phyloP scores from a whole-genome alignment of 2,888 invertebrate species.

The Amphipoea oculea region DNA sequence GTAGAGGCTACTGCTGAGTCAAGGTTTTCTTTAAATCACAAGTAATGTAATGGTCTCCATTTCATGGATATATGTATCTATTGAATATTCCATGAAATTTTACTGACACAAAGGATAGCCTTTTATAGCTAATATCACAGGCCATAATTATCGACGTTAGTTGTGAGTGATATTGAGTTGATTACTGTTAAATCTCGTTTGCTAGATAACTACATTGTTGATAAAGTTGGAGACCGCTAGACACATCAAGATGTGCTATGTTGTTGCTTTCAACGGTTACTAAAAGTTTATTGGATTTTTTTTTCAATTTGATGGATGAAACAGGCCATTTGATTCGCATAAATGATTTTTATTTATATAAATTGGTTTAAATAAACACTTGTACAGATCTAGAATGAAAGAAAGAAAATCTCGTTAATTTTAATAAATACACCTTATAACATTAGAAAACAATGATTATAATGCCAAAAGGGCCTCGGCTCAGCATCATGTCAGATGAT shows the following conservation, averaged over 20 bases:
- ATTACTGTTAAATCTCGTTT: slow-evolving; percentile 22
- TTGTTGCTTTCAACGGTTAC: background rate
- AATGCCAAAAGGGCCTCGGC: no score
- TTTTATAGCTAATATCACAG: background rate
- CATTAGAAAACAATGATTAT: no score
- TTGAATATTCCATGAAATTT: slow-evolving; percentile 15
- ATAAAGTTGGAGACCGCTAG: background rate
- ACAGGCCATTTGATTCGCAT: background rate
- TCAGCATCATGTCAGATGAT: no score
- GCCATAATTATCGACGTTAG: background rate
- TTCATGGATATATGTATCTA: background rate
- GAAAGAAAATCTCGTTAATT: no score
- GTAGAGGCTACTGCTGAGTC: background rate
- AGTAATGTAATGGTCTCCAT: background rate
- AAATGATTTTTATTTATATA: background rate
- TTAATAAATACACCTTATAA: no score
- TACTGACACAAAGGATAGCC: background rate
- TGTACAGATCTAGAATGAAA: background rate
- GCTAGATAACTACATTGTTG: background rate
- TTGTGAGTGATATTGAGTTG: slow-evolving; percentile 3
- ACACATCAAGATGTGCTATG: background rate
- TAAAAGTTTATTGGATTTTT: background rate
- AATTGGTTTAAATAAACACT: background rate
- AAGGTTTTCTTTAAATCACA: background rate
- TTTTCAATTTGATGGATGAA: background rate